Percentiles rank a stretch among this genome's conserved stretches.
Conservation (phyloP, 2,113 vertebrate genomes). For the Gracilinanus agilis region DNA sequence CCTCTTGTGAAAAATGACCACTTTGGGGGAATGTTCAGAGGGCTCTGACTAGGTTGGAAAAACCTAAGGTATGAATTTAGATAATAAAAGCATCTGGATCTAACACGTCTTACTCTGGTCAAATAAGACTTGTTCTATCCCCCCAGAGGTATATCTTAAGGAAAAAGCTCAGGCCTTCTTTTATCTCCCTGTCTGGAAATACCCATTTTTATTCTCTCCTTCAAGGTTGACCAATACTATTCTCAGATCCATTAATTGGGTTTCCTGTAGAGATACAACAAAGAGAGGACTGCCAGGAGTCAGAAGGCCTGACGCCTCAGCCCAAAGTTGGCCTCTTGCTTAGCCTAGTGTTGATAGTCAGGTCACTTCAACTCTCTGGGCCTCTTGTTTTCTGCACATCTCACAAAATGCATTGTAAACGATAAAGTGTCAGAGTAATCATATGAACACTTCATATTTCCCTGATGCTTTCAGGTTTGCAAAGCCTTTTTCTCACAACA, state of each 20-base stretch:
- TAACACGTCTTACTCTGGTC: slow-evolving; percentile 31
- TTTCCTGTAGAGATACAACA: neutral
- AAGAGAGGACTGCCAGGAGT: neutral
- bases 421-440: neutral
- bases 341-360: neutral
- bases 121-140: slow-evolving; percentile 44
- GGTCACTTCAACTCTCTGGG: neutral
- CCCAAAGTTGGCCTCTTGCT: neutral
- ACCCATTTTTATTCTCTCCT: slow-evolving; percentile 49
- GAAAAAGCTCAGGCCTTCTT: slow-evolving; percentile 49
- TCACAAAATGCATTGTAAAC: neutral
- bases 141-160: slow-evolving; percentile 59
- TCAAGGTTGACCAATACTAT: slow-evolving; percentile 24
- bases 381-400: neutral
- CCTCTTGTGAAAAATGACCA: slow-evolving; percentile 28
- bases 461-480: neutral
- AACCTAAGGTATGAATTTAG: slow-evolving; percentile 45
- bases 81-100: slow-evolving; percentile 59
- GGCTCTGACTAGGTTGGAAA: slow-evolving; percentile 52
- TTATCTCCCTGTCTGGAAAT: slow-evolving; percentile 51
- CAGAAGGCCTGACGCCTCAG: neutral
- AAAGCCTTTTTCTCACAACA: neutral
- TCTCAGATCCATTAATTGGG: neutral
- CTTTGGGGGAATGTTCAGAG: slow-evolving; percentile 41
- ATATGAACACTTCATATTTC: neutral